Conservation (phyloP, 2,888 invertebrate genomes). For the Harmothoe impar region DNA sequence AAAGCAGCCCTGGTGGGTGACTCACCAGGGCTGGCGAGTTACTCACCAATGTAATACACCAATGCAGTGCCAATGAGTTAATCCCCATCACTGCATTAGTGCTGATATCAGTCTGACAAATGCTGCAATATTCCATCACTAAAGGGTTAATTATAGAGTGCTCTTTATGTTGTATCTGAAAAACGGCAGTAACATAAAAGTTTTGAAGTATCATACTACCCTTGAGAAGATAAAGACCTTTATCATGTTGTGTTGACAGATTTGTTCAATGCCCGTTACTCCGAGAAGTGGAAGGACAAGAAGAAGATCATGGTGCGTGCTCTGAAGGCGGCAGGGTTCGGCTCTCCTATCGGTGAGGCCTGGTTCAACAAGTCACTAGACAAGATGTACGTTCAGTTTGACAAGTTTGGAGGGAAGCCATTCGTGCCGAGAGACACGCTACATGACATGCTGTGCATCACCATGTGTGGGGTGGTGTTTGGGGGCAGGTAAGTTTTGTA, state of each 20-base stretch:
- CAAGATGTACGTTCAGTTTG: background rate
- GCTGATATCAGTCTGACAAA: too few species aligned
- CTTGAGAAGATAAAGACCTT: background rate
- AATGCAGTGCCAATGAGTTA: too few species aligned
- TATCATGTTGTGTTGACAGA: background rate
- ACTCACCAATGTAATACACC: too few species aligned
- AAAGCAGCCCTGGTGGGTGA: too few species aligned
- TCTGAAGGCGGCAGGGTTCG: background rate
- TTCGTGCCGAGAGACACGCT: background rate
- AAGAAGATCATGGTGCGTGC: background rate
- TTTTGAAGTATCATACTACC: background rate
- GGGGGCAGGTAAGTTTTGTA: background rate
- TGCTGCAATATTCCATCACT: background rate
- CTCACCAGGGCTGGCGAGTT: too few species aligned
- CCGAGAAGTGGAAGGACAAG: background rate
- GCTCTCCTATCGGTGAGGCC: background rate
- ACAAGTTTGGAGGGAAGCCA: background rate
- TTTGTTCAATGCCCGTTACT: constrained; percentile 9
- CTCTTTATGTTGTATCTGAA: background rate
- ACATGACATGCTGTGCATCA: background rate
- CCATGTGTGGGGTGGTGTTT: background rate
- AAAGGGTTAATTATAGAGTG: background rate
- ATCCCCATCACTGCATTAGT: too few species aligned
- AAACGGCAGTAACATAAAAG: too few species aligned
- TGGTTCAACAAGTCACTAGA: background rate